phyloP scores from a whole-genome alignment of 2,888 invertebrate species.

The Epirrita christyi region DNA sequence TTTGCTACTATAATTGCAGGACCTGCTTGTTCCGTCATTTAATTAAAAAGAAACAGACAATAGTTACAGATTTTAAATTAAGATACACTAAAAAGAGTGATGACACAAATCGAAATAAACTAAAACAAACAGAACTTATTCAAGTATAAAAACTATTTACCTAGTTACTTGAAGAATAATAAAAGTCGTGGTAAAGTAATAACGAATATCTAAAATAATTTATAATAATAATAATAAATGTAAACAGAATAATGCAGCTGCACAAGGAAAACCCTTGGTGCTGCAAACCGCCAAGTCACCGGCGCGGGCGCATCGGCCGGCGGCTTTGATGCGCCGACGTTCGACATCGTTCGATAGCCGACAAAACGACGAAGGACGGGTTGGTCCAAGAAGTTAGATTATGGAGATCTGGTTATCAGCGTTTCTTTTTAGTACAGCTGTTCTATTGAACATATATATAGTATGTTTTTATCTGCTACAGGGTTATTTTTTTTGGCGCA shows the following conservation, averaged over 20 bases:
- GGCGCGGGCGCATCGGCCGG: conserved; percentile 69
- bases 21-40: too few relatives aligned
- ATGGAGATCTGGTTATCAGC: background rate
- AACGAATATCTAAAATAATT: conserved; percentile 9
- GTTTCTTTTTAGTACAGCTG: too few relatives aligned
- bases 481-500: too few relatives aligned
- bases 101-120: too few relatives aligned
- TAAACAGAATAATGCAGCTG: conserved; percentile 43
- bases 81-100: too few relatives aligned
- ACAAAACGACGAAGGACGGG: conserved; percentile 74
- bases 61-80: too few relatives aligned
- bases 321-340: conserved; percentile 81
- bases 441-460: too few relatives aligned
- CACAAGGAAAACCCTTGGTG: conserved; percentile 67
- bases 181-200: background rate
- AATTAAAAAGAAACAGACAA: too few relatives aligned
- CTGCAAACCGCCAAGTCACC: conserved; percentile 75
- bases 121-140: background rate
- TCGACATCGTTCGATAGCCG: conserved; percentile 79
- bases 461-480: too few relatives aligned
- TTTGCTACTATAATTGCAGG: too few relatives aligned
- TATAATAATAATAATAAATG: conserved; percentile 47
- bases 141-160: background rate
- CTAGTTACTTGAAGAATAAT: background rate
- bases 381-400: conserved; percentile 47